Percentiles rank a stretch among this genome's conserved stretches.
Evolutionary conservation across 2,113 vertebrate genomes (phyloP).

Genomic region (Brachyistius frenatus): DNA sequence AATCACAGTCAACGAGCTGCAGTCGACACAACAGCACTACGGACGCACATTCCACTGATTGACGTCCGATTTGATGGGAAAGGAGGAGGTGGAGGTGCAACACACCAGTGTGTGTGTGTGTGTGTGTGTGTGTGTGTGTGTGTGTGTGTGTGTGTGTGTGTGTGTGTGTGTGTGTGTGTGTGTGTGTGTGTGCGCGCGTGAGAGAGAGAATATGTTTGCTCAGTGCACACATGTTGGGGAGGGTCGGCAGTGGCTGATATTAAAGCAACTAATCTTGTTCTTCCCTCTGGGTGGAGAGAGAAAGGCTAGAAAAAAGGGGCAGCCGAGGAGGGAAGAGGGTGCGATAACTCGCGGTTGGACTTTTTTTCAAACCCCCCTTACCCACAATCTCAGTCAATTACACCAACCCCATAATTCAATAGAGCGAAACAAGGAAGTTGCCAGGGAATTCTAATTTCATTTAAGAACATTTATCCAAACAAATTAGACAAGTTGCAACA

Average conservation of each 20-base stretch:
- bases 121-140: slow-evolving; percentile 16
- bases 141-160: background rate
- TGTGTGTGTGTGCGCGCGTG: background rate
- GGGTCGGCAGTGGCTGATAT: slow-evolving; percentile 66
- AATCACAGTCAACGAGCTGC: slow-evolving; percentile 77
- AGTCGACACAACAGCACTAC: slow-evolving; percentile 50
- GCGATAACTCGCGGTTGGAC: slow-evolving; percentile 45
- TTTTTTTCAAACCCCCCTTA: slow-evolving; percentile 31
- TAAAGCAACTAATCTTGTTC: slow-evolving; percentile 82
- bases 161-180: background rate
- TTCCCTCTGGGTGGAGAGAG: slow-evolving; percentile 59
- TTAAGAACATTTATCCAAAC: slow-evolving; percentile 81
- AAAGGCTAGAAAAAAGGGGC: slow-evolving; percentile 13
- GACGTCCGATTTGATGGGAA: slow-evolving; percentile 51
- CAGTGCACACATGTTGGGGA: slow-evolving; percentile 24
- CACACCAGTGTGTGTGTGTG: background rate
- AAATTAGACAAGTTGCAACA: slow-evolving; percentile 74
- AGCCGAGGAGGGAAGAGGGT: slow-evolving; percentile 3
- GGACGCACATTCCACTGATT: slow-evolving; percentile 67
- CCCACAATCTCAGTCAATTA: slow-evolving; percentile 81
- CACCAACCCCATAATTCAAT: slow-evolving; percentile 74
- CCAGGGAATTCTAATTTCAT: slow-evolving; percentile 81
- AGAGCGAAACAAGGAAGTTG: slow-evolving; percentile 78
- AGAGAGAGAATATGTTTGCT: slow-evolving; percentile 35
- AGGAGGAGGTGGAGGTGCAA: slow-evolving; percentile 22